Conservation (phyloP, 2,797 vertebrate genomes). For the Eremophila alpestris region DNA sequence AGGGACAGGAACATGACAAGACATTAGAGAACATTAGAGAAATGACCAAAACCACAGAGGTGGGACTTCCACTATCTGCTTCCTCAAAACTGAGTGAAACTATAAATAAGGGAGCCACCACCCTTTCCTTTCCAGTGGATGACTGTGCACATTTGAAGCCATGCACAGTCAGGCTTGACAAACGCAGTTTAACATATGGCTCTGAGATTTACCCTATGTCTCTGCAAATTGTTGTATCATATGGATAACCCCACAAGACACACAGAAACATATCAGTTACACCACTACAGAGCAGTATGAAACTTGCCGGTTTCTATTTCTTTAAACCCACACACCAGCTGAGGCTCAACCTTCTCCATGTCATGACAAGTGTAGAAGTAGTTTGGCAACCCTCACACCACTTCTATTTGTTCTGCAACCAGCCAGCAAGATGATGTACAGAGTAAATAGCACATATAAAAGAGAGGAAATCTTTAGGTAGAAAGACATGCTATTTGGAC, state of each 20-base stretch:
- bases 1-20: background rate
- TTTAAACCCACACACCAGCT: background rate
- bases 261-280: background rate
- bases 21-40: background rate
- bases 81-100: slow-evolving; percentile 13
- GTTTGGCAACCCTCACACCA: background rate
- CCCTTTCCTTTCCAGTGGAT: background rate
- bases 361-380: background rate
- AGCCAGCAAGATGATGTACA: background rate
- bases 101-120: background rate
- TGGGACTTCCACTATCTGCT: background rate
- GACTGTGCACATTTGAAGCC: background rate
- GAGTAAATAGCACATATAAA: background rate
- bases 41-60: background rate
- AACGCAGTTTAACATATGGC: slow-evolving; percentile 9
- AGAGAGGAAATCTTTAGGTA: background rate
- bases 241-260: background rate
- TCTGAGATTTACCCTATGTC: background rate
- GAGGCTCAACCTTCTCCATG: background rate
- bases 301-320: slow-evolving; percentile 21
- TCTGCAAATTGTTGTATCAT: slow-evolving; percentile 22
- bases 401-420: background rate
- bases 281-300: slow-evolving; percentile 16
- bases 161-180: background rate
- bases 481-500: background rate